A percentile compares a stretch with the other conserved stretches of the same genome.
Evolutionary conservation across 2,888 invertebrate genomes (phyloP).

Genomic region (Drosophila ezoana): DNA sequence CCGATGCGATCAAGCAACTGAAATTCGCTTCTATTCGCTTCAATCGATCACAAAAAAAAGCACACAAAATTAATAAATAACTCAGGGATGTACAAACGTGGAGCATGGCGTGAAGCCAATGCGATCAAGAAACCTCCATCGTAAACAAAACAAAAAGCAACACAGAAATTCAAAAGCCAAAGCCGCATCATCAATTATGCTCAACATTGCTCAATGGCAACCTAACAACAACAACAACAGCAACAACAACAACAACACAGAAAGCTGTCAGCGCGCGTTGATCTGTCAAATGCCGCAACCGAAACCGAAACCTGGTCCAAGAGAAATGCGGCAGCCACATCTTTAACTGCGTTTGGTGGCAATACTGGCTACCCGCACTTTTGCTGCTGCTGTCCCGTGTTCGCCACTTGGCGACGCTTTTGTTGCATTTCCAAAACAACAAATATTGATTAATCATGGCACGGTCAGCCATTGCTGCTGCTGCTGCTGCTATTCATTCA

Average conservation of each 20-base stretch:
- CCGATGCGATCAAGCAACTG: conserved; percentile 62
- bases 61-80: conserved; percentile 17
- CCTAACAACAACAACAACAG: conserved; percentile 37
- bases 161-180: conserved; percentile 67
- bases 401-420: conserved; percentile 68
- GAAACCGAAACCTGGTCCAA: conserved; percentile 42
- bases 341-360: conserved; percentile 26
- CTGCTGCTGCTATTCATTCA: conserved; percentile 20
- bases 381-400: conserved; percentile 23
- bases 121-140: conserved; percentile 63
- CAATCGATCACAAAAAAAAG: conserved; percentile 33
- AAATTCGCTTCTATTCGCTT: conserved; percentile 52
- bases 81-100: conserved; percentile 6
- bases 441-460: conserved; percentile 79
- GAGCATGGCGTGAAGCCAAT: conserved; percentile 67
- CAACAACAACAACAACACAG: conserved; percentile 29
- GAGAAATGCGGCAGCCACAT: conserved; percentile 68
- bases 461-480: conserved; percentile 55
- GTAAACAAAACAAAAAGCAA: conserved; percentile 20
- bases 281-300: conserved; percentile 78
- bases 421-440: conserved; percentile 77
- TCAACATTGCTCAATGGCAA: conserved; percentile 70
- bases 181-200: conserved; percentile 81
- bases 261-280: conserved; percentile 80
- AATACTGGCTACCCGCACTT: no score